Base-by-base conservation (phyloP, 2,888 invertebrate genomes). In the Elysia crispata region DNA sequence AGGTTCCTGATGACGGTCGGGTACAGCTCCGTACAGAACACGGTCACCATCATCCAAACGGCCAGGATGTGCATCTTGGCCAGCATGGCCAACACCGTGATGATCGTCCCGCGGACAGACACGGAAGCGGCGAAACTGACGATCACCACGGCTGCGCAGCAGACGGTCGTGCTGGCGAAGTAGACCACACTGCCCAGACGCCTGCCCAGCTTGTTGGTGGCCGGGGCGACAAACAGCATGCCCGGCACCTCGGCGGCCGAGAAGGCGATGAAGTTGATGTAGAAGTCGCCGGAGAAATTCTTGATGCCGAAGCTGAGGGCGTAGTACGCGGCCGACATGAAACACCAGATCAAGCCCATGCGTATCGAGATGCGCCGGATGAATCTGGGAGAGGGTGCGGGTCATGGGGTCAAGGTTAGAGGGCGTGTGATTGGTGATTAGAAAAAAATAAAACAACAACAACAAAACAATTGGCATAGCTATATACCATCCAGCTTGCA, bases 11-110 rank as follows among this genome's bases (percentile, higher is more conserved):
- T 84, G 3, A 89, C 87, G 11, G 89, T 88, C 0, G 89, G 89
- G 75, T 88, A 90, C 0, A 85, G 72, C 73, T 89, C 88, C 0
- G 85, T 83, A 11, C 87, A 85, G 64, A 85, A 87, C 11, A 88
- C 80, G 31, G 85, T 85, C 11, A 87, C 82, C 0, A 86, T 83
- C 6, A 83, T 86, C 90, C 90, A 90, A 15, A 84, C 86, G 0
- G 70, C 64, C 0, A 62, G 72, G 11, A 70, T 76, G 64, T 62
- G 62, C 70, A 64, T 25, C 64, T 70, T 73, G 11, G 77, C 74
- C 15, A 77, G 8, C 15, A 81, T n/a, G 30, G 77, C 60, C n/a
- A 77, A 23, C 3, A 57, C 6, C 3, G 49, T 54, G 20, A 81
- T 60, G 33, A 77, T 33, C 0, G 41, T 54, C 1, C 57, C 77